Base-by-base conservation (phyloP, 2,113 vertebrate genomes). In the Triplophysa siluroides region DNA sequence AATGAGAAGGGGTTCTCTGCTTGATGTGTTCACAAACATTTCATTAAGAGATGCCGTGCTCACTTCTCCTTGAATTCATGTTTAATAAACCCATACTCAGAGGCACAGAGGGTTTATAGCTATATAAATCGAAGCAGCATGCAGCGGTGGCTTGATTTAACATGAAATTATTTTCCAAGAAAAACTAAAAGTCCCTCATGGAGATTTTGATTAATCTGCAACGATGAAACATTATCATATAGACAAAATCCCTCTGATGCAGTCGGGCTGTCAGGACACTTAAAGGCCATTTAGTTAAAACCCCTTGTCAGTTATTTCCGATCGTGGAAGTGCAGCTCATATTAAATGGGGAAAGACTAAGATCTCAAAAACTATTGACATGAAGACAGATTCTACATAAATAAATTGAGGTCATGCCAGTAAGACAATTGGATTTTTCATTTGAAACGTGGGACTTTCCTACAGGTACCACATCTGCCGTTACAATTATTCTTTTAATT, bases 61-160 rank as follows among this genome's bases (percentile, higher is more conserved):
- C 70, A 29, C 18, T 50, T 60, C 70, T 78, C 29, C 76, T 66
- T 43, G 50, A 63, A 52, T 74, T 78, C n/a, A 54, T 74, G 52
- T 65, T 72, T 74, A 69, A 69, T 79, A 75, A 79, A 79, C 23
- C 61, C 21, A 45, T 80, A n/a, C 60, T 21, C 68, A 43, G 61
- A 38, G 61, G 68, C 61, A 43, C 69, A 65, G 45, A 64, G 70
- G 70, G 41, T 63, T 52, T 63, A 61, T 14, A 18, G 54, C 56
- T 0, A 45, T 62, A 61, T 24, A 74, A 45, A 74, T 74, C 4
- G 3, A 74, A 21, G 56, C 9, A 74, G 33, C 33, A 19, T 45
- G 33, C 56, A 74, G 72, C 71, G 43, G 54, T 38, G 71, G 33
- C 33, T 74, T 74, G 71, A 71, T 71, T 71, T 60, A 74, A n/a